phyloP scores from a whole-genome alignment of 2,888 invertebrate species.

The Pilophorus perplexus region DNA sequence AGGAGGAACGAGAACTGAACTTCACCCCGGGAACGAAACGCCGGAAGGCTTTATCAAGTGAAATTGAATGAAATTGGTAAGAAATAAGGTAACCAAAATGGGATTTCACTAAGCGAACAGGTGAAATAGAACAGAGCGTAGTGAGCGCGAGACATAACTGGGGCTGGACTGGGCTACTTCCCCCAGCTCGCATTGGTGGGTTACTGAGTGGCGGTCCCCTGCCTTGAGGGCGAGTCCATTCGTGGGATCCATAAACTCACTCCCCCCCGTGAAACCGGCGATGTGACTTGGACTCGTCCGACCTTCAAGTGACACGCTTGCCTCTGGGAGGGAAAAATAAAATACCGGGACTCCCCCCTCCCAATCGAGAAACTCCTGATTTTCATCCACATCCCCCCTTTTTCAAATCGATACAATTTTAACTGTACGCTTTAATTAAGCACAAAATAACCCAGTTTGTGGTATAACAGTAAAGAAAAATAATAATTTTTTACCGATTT shows the following conservation, averaged over 20 bases:
- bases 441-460: too few relatives aligned
- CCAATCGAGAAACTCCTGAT: too few relatives aligned
- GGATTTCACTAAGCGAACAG: conserved; percentile 26
- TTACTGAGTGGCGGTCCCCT: conserved; percentile 10
- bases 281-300: conserved; percentile 24
- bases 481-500: too few relatives aligned
- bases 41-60: conserved; percentile 12
- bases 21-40: neutral
- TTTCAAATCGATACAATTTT: too few relatives aligned
- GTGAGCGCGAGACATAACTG: conserved; percentile 25
- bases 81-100: conserved; percentile 7
- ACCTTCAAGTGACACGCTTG: conserved; percentile 35
- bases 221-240: conserved; percentile 21
- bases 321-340: conserved; percentile 30
- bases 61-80: neutral
- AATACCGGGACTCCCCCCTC: neutral
- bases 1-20: neutral
- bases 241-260: conserved; percentile 36
- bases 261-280: conserved; percentile 21
- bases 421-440: too few relatives aligned
- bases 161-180: conserved; percentile 39
- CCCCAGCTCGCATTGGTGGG: conserved; percentile 16
- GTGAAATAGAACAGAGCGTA: conserved; percentile 35
- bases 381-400: too few relatives aligned
- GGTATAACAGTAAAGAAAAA: too few relatives aligned